Base-by-base conservation (phyloP, 2,888 invertebrate genomes). In the Pachycephus smyrnensis region DNA sequence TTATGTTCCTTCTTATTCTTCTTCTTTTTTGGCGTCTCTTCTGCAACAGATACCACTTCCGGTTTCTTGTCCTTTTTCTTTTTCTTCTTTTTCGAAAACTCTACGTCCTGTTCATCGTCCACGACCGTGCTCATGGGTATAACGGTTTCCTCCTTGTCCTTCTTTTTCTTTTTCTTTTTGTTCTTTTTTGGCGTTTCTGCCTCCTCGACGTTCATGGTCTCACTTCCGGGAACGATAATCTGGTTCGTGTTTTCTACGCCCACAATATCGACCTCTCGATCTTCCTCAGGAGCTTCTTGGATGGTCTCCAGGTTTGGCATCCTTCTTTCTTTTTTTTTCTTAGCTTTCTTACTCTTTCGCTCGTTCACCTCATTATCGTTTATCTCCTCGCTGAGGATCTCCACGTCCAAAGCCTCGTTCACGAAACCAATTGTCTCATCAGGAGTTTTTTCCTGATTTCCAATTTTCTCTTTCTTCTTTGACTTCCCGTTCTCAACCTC, bases 311-410 rank as follows among this genome's bases (percentile, higher is more conserved):
- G 80, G 81, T 79, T 85, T 11, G 86, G 86, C 35, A 82, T 82
- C 76, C 85, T 82, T 23, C 81, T 78, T 12, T 83, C 79, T 73
- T 85, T 88, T 40, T 82, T 85, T 69, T 82, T 86, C 69, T 86
- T 85, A n/a, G 79, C 76, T 74, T 86, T 87, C 69, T 83, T 87
- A 73, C 80, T 87, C 76, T 84, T 87, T 12, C 80, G 81, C 76
- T 90, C 90, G 32, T 89, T 90, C 12, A 85, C 73, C 73, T 89
- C 86, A 73, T 90, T 89, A 73, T 90, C 90, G 23, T 82, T 83
- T n/a, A 86, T 79, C 80, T 90, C 89, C 30, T 85, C 84, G 6
- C 82, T 77, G 6, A 83, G 68, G 11, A 81, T 76, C 31, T 86
- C 86, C n/a, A 83, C 55, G 32, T 90, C 87, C 76, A 90, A 83